phyloP scores from a whole-genome alignment of 2,113 vertebrate genomes.

The Rhinolophus sinicus region DNA sequence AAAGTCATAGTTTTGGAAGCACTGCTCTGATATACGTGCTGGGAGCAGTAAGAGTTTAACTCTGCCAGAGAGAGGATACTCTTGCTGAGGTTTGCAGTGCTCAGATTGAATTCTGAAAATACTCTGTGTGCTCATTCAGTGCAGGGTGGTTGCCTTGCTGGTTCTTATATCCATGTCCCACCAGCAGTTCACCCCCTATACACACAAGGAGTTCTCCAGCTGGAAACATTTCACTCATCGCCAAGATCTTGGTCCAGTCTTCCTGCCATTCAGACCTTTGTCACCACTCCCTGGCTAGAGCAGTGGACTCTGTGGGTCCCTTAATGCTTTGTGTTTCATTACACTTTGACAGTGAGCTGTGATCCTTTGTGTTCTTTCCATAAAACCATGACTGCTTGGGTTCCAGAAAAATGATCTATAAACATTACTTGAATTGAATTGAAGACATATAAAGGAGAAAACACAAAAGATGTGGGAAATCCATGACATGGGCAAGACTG shows the following conservation, averaged over 20 bases:
- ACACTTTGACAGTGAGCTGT: background rate
- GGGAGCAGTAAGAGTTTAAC: background rate
- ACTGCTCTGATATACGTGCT: background rate
- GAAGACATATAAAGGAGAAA: background rate
- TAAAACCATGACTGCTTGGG: background rate
- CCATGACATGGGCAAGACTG: no score
- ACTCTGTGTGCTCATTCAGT: background rate
- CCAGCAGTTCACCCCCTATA: accelerated
- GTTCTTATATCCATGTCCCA: background rate
- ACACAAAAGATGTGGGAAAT: background rate
- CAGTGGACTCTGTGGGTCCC: accelerated
- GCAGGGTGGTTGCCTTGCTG: accelerated
- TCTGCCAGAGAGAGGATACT: background rate
- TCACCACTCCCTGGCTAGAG: background rate
- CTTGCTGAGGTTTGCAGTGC: background rate
- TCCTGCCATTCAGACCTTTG: background rate
- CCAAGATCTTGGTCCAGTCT: background rate
- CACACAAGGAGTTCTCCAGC: background rate
- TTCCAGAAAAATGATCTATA: background rate
- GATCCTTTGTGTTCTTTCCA: background rate
- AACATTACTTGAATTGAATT: background rate
- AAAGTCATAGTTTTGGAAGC: background rate
- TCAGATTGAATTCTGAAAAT: background rate
- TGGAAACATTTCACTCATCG: background rate
- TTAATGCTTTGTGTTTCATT: background rate